Conservation (phyloP, 1,140 invertebrate species). For the Sarcophaga peregrina region DNA sequence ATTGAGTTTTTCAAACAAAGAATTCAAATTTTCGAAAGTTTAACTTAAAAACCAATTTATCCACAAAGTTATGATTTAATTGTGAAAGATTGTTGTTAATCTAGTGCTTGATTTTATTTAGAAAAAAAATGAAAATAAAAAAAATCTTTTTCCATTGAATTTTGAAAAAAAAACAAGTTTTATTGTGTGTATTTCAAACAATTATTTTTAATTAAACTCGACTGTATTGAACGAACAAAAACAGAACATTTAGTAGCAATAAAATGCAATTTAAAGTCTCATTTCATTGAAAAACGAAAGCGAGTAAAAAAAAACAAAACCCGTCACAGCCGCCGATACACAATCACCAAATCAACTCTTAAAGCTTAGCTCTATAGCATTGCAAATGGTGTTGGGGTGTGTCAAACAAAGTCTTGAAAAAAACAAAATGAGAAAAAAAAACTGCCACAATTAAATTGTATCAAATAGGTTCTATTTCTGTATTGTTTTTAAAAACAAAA, state of each 20-base stretch:
- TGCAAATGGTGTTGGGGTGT: constrained; percentile 17
- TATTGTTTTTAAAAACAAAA: too few relatives aligned
- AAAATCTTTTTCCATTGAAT: not conserved
- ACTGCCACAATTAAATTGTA: constrained; percentile 3
- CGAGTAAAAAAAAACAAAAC: not conserved
- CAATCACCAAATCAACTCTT: constrained; percentile 12
- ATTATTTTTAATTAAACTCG: constrained; percentile 35
- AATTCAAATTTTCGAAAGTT: constrained; percentile 18
- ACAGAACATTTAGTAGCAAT: not conserved
- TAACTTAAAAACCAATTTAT: constrained; percentile 5
- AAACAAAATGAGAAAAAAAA: not conserved
- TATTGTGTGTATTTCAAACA: not conserved
- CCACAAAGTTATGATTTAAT: constrained; percentile 24
- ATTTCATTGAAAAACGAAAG: not conserved
- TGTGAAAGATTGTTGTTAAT: constrained; percentile 4
- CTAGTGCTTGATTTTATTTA: too few relatives aligned
- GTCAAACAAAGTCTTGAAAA: constrained; percentile 26
- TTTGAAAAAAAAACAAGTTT: constrained; percentile 28
- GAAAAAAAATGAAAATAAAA: too few relatives aligned
- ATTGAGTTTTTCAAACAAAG: not conserved
- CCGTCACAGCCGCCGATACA: not conserved
- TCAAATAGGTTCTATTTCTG: not conserved
- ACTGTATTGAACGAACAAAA: not conserved
- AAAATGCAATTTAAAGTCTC: constrained; percentile 5
- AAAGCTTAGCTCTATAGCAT: not conserved